These are phyloP conservation scores for Chymomyza caudatula DNA, from an alignment of 2,888 invertebrate species.

Conservation along the genomic window DNA sequence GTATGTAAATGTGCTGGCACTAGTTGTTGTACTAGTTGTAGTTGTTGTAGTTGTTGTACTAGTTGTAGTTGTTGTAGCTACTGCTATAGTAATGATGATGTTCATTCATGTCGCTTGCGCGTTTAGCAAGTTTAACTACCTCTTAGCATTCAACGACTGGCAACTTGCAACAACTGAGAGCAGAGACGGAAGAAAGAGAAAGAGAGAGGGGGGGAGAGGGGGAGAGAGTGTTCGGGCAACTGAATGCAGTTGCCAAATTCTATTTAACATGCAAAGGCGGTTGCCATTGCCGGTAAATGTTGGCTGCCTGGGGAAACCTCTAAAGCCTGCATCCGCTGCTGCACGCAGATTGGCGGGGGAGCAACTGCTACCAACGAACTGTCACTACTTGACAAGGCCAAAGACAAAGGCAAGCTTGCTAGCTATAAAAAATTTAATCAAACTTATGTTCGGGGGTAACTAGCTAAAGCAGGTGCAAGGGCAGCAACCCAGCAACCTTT, in stretches of 20 bases:
- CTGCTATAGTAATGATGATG: neutral
- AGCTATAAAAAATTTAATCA: slow-evolving; percentile 18
- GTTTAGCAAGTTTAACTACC: slow-evolving; percentile 18
- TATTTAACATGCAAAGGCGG: slow-evolving; percentile 56
- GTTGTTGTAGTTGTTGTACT: neutral
- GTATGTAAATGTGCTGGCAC: slow-evolving; percentile 1
- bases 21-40: neutral
- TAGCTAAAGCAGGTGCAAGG: neutral
- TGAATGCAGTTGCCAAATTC: slow-evolving; percentile 20
- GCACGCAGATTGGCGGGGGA: neutral
- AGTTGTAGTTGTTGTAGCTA: too few relatives aligned
- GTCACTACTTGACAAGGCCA: neutral
- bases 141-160: slow-evolving; percentile 14
- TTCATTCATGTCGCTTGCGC: neutral
- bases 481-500: slow-evolving; percentile 12
- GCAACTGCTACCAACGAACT: neutral
- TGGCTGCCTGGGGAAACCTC: slow-evolving; percentile 14
- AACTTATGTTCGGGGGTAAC: neutral
- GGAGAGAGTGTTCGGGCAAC: neutral
- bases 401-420: slow-evolving; percentile 10
- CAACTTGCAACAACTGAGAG: too few relatives aligned
- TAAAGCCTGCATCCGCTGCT: neutral
- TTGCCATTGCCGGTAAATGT: slow-evolving; percentile 24
- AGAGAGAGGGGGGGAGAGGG: neutral
- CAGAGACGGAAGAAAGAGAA: neutral